Base-by-base conservation (phyloP, 2,113 vertebrate species). In the Dicrurus megarhynchus region DNA sequence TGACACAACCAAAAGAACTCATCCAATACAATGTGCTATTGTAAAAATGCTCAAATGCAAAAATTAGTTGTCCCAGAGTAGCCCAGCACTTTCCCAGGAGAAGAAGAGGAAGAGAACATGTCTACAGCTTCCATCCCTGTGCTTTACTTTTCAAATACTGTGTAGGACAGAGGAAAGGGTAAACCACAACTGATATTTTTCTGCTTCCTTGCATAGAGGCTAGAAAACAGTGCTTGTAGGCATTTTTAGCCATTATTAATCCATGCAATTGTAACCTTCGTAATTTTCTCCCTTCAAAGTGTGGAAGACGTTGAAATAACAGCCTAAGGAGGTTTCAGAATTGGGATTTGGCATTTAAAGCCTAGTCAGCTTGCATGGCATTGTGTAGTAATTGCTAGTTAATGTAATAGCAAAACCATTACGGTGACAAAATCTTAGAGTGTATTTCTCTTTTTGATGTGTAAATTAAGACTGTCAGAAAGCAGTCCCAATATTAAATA, bases 361-460 rank as follows among this genome's bases (percentile, higher is more conserved):
- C 90, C 87, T 89, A 91, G 84, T 84, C 83, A 93, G 83, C 82
- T 95, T 94, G 77, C 86, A 74, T 19, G 80, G 91, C 78, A 77
- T 94, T 95, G 69, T 89, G 70, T n/a, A 84, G 69, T 97, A 94
- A 96, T 96, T 96, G 76, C 47, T 95, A 75, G 93, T 96, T 96
- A 52, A 56, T 85, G 37, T 83, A 96, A 93, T 91, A 69, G 87
- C 87, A 95, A 73, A 96, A 78, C 94, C 84, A 93, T 94, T 84
- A 95, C 13, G 4, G 65, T 67, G 79, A 92, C 90, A 96, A 95
- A 85, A 92, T 84, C 75, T 83, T 77, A 42, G 63, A 84, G 49
- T 57, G 73, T 76, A 74, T 65, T 96, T 73, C 68, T 95, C 87
- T 93, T 94, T 94, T 80, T 96, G 83, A 97, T 92, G 83, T 95